These are phyloP conservation scores for Dryomyza anilis DNA, from an alignment of 2,888 invertebrate genomes.

Conservation along the genomic window DNA sequence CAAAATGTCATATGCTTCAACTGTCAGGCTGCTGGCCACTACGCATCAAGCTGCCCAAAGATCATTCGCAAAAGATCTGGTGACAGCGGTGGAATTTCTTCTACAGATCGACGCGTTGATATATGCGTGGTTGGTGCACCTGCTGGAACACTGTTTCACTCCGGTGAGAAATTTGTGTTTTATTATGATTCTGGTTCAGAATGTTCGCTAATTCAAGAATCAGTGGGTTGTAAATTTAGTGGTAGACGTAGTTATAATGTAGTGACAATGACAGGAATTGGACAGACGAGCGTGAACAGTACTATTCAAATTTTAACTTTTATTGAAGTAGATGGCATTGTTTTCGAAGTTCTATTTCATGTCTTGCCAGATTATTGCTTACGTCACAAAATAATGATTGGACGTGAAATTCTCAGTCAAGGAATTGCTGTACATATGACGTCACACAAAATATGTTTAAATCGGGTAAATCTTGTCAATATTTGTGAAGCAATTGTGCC, in stretches of 20 bases:
- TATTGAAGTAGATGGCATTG: not conserved
- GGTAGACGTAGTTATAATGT: not conserved
- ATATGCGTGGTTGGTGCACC: too few relatives aligned
- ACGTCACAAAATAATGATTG: not conserved
- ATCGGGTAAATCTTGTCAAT: not conserved
- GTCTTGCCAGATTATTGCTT: not conserved
- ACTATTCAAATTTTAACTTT: too few relatives aligned
- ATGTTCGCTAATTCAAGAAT: not conserved
- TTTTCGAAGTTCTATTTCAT: not conserved
- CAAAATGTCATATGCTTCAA: not conserved
- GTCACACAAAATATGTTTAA: slow-evolving; percentile 3
- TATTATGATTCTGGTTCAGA: slow-evolving; percentile 4
- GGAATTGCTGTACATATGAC: slow-evolving; percentile 2
- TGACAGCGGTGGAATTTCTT: too few relatives aligned
- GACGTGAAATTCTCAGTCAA: not conserved
- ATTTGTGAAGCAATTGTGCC: not conserved
- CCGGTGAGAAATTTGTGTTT: not conserved
- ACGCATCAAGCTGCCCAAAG: too few relatives aligned
- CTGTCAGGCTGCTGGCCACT: too few relatives aligned
- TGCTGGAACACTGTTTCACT: not conserved
- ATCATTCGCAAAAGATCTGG: too few relatives aligned
- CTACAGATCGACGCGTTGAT: too few relatives aligned
- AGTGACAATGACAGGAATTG: too few relatives aligned
- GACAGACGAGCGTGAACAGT: too few relatives aligned
- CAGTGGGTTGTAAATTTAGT: not conserved